Conservation (phyloP, 1,140 invertebrate species). For the Bilobella aurantiaca region DNA sequence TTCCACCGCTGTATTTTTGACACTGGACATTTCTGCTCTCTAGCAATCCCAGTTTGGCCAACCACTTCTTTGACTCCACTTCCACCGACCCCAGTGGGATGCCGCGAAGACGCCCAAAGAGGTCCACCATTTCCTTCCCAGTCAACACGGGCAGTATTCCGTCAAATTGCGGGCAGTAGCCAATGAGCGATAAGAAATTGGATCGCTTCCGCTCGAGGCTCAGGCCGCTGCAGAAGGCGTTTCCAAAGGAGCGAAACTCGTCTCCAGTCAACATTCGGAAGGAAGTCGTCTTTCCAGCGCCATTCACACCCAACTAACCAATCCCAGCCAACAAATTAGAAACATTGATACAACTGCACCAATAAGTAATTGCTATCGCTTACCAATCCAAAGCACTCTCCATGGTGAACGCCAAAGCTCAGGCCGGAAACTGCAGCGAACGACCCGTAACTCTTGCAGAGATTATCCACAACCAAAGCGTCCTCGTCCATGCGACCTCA, state of each 20-base stretch:
- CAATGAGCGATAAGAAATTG: conserved; percentile 37
- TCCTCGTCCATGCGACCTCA: neutral
- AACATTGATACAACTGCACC: conserved; percentile 29
- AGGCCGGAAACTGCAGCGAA: conserved; percentile 18
- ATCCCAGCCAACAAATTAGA: neutral
- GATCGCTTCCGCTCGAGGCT: conserved; percentile 40
- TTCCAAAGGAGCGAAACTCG: conserved; percentile 42
- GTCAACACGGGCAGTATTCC: conserved; percentile 49
- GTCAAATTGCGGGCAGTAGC: conserved; percentile 49
- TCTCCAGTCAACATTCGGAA: conserved; percentile 49
- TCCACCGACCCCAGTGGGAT: conserved; percentile 38
- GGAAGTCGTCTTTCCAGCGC: conserved; percentile 41
- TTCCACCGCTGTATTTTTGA: conserved; percentile 45
- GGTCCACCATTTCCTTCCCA: conserved; percentile 46
- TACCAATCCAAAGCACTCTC: conserved; percentile 46
- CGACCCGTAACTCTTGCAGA: conserved; percentile 6
- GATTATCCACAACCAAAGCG: neutral
- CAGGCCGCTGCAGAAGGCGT: conserved; percentile 44
- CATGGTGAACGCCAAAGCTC: conserved; percentile 35
- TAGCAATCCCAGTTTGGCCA: conserved; percentile 6
- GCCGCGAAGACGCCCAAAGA: conserved; percentile 48
- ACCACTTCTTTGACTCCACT: conserved; percentile 39
- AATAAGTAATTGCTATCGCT: conserved; percentile 37
- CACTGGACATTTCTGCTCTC: neutral
- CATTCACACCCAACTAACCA: conserved; percentile 38